phyloP scores from a whole-genome alignment of 2,888 invertebrate species.

The Machimus rusticus region DNA sequence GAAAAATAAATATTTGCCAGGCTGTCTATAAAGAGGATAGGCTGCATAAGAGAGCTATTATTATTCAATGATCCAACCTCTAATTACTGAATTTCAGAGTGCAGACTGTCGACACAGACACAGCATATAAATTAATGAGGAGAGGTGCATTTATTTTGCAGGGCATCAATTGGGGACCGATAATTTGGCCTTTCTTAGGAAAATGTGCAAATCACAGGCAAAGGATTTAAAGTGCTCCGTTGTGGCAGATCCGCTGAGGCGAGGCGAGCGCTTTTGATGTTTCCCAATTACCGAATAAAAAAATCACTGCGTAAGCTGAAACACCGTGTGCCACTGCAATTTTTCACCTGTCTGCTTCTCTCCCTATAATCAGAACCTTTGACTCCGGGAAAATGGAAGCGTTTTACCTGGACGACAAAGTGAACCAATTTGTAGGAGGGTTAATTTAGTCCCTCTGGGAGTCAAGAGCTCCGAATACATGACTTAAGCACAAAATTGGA shows the following conservation, averaged over 20 bases:
- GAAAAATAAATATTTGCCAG: neutral
- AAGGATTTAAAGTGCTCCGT: neutral
- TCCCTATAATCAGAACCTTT: constrained; percentile 26
- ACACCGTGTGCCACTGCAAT: neutral
- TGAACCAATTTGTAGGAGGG: constrained; percentile 32
- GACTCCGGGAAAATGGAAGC: constrained; percentile 8
- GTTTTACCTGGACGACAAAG: constrained; percentile 27
- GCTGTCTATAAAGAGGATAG: neutral
- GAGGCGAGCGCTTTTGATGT: neutral
- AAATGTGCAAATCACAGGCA: constrained; percentile 2
- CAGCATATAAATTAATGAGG: neutral
- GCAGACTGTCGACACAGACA: neutral
- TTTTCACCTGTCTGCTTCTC: constrained; percentile 28
- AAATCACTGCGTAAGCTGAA: constrained; percentile 29
- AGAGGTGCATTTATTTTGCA: neutral
- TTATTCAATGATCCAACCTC: too few species aligned
- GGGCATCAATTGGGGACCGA: neutral
- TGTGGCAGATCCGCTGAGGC: neutral
- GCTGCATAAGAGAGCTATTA: too few species aligned
- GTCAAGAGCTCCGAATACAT: neutral
- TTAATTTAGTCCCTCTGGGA: constrained; percentile 28
- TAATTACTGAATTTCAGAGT: neutral
- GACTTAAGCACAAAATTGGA: constrained; percentile 38
- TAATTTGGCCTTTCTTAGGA: neutral
- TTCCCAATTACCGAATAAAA: constrained; percentile 15